Conservation (phyloP, 2,888 invertebrate genomes). For the Osmoderma eremita region DNA sequence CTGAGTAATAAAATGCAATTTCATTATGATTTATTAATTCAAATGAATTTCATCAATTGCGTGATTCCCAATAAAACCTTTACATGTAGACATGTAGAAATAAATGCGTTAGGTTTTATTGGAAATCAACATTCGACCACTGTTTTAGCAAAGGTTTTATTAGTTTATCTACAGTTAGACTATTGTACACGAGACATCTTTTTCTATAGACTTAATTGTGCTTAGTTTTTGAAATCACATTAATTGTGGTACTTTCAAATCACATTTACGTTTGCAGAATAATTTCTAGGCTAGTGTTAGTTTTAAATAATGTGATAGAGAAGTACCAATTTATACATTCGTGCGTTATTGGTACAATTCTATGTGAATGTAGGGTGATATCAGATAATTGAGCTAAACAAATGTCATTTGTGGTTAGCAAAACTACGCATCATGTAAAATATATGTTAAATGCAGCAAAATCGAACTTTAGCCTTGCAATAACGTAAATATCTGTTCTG, state of each 20-base stretch:
- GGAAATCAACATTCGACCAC: too few relatives aligned
- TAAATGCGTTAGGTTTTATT: too few relatives aligned
- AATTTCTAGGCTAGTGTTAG: not conserved
- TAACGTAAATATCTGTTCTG: too few relatives aligned
- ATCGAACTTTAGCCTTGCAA: too few relatives aligned
- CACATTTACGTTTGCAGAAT: slow-evolving; percentile 4
- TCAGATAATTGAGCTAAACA: not conserved
- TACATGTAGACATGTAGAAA: too few relatives aligned
- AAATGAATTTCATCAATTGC: too few relatives aligned
- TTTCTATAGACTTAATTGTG: slow-evolving; percentile 1
- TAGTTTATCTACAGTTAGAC: too few relatives aligned
- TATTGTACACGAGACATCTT: too few relatives aligned
- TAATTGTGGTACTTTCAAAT: slow-evolving; percentile 15
- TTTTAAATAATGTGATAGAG: slow-evolving; percentile 10
- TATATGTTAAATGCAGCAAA: not conserved
- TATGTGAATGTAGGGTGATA: not conserved
- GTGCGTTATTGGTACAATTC: not conserved
- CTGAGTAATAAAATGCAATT: not conserved
- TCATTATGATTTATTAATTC: not conserved
- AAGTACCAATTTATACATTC: slow-evolving; percentile 17
- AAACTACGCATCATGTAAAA: not conserved
- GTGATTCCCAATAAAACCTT: too few relatives aligned
- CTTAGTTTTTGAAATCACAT: slow-evolving; percentile 20
- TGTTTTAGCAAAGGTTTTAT: too few relatives aligned
- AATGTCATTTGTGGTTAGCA: not conserved